Percentiles rank a stretch among this genome's conserved stretches.
phyloP scores from a whole-genome alignment of 2,888 invertebrate genomes.

The Noctua pronuba region DNA sequence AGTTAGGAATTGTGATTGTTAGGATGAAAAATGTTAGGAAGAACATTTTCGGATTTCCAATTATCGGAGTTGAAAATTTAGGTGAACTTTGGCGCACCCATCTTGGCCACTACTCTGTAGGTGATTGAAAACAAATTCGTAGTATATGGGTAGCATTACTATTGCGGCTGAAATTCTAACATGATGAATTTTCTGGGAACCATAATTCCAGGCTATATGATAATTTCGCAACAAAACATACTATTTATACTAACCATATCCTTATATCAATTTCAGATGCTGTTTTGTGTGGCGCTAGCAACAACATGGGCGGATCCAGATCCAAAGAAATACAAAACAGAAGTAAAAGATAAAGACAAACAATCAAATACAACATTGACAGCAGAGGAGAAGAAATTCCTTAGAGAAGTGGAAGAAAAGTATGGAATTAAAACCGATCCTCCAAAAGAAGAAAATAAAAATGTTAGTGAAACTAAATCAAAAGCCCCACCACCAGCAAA shows the following conservation, averaged over 20 bases:
- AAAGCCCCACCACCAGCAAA: slow-evolving; percentile 63
- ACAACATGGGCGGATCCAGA: slow-evolving; percentile 81
- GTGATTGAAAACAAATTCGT: background rate
- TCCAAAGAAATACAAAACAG: slow-evolving; percentile 85
- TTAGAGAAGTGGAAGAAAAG: slow-evolving; percentile 87
- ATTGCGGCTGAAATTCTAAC: background rate
- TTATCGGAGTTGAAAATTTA: too few relatives aligned
- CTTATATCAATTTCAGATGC: slow-evolving; percentile 82
- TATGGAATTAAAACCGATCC: slow-evolving; percentile 83
- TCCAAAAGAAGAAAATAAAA: slow-evolving; percentile 69
- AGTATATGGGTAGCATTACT: background rate
- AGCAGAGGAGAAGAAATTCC: slow-evolving; percentile 84
- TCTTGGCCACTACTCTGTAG: background rate
- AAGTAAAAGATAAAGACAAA: slow-evolving; percentile 77
- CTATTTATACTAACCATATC: background rate
- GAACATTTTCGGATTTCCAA: too few relatives aligned
- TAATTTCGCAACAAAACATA: background rate
- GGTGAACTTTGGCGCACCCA: too few relatives aligned
- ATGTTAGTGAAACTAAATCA: slow-evolving; percentile 64
- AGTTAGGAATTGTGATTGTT: too few relatives aligned
- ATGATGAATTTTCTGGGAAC: background rate
- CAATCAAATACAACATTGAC: slow-evolving; percentile 78
- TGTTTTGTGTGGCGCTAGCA: slow-evolving; percentile 76
- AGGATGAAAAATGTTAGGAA: too few relatives aligned
- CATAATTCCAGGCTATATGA: background rate